Conservation (phyloP, 2,888 invertebrate genomes). For the Pachydiplax longipennis region DNA sequence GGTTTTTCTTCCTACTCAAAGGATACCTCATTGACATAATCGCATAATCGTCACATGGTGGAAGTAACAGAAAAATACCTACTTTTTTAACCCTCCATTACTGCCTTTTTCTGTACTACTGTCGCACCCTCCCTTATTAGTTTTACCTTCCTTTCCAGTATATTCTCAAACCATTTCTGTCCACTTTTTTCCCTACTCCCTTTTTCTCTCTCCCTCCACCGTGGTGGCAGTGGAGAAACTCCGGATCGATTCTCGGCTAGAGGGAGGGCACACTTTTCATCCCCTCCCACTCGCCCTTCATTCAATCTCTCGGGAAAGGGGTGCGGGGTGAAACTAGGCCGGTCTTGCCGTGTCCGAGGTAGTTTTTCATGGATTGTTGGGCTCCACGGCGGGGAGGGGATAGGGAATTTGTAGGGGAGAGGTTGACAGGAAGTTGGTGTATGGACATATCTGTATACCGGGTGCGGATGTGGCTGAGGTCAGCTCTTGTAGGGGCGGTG, state of each 20-base stretch:
- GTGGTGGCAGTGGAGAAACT: constrained; percentile 16
- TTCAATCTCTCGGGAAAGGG: background rate
- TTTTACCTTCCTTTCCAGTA: too few species aligned
- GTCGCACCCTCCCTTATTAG: too few species aligned
- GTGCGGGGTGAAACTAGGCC: background rate
- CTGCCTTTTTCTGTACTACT: too few species aligned
- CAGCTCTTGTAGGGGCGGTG: background rate
- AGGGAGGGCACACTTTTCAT: background rate
- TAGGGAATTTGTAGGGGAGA: background rate
- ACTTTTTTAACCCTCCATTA: too few species aligned
- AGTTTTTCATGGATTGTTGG: constrained; percentile 15
- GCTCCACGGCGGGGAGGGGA: background rate
- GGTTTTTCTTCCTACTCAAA: too few species aligned
- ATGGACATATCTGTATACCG: constrained; percentile 4
- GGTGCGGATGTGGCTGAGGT: constrained; percentile 39
- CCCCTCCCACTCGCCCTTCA: background rate
- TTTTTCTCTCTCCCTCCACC: background rate
- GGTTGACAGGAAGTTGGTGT: constrained; percentile 7
- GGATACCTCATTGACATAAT: too few species aligned
- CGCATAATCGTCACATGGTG: too few species aligned
- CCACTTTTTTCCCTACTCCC: too few species aligned
- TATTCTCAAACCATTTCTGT: background rate
- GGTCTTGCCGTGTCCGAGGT: background rate
- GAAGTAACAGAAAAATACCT: too few species aligned
- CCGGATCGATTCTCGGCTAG: constrained; percentile 15